Conservation (phyloP, 2,797 vertebrate genomes). For the Sebastes iracundus region DNA sequence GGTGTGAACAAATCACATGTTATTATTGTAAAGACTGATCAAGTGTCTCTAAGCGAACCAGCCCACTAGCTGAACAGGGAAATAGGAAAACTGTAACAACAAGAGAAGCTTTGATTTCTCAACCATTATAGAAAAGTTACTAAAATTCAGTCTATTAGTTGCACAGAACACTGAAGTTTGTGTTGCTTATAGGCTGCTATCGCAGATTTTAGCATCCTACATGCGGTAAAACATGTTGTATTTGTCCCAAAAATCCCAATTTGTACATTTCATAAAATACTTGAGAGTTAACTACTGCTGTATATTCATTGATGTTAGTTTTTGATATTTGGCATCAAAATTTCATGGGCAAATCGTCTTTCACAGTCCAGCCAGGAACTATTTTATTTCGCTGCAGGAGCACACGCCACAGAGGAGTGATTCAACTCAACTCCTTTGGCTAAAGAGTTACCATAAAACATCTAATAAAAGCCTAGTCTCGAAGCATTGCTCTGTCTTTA, state of each 20-base stretch:
- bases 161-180: neutral
- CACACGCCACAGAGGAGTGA: neutral
- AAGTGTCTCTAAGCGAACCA: neutral
- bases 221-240: neutral
- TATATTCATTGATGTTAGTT: neutral
- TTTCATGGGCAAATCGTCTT: neutral
- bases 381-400: neutral
- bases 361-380: neutral
- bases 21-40: neutral
- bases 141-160: neutral
- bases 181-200: neutral
- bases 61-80: neutral
- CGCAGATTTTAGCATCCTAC: neutral
- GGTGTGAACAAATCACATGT: neutral
- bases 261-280: neutral
- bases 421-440: neutral
- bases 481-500: neutral
- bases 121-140: neutral
- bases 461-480: neutral
- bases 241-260: neutral
- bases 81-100: neutral
- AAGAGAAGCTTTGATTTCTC: neutral
- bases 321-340: neutral
- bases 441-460: constrained; percentile 3
- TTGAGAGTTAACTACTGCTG: neutral